Evolutionary conservation across 2,888 invertebrate genomes (phyloP).

Genomic region (Lithophane ornitopus): DNA sequence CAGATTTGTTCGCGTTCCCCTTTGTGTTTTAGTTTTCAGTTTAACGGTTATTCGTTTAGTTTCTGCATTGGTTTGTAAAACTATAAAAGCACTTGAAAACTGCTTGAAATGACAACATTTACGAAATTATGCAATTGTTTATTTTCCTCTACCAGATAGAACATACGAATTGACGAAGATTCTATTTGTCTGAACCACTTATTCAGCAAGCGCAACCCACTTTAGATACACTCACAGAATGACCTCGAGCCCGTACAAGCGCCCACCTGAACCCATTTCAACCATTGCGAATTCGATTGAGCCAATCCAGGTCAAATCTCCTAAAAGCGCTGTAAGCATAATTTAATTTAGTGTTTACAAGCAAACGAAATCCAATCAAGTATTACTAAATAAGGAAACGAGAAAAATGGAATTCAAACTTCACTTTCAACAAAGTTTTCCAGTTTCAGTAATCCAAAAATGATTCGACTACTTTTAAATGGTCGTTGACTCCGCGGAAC

Average conservation of each 20-base stretch:
- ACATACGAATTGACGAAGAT: constrained; percentile 31
- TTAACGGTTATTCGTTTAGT: constrained; percentile 46
- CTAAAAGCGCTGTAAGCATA: constrained; percentile 49
- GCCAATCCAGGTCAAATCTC: constrained; percentile 57
- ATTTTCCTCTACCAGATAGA: neutral
- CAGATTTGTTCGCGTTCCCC: constrained; percentile 45
- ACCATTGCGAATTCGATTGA: constrained; percentile 59
- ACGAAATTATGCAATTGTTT: neutral
- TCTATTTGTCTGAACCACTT: constrained; percentile 52
- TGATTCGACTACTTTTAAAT: constrained; percentile 56
- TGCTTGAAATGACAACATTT: constrained; percentile 10
- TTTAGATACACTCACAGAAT: constrained; percentile 58
- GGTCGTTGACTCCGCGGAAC: constrained; percentile 48
- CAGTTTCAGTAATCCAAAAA: constrained; percentile 50
- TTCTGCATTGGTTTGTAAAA: constrained; percentile 43
- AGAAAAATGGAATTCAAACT: constrained; percentile 49
- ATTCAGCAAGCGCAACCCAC: constrained; percentile 56
- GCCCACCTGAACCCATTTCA: constrained; percentile 55
- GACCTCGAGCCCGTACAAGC: constrained; percentile 56
- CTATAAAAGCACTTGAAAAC: constrained; percentile 39
- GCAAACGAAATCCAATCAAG: constrained; percentile 41
- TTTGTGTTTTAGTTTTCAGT: constrained; percentile 51
- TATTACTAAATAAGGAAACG: constrained; percentile 37
- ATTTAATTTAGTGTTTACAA: constrained; percentile 41
- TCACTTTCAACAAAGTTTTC: constrained; percentile 45